Evolutionary conservation across 2,888 invertebrate species (phyloP), one percentile per base, ranked within the genome.

Genomic region (Acholoe squamosa): DNA sequence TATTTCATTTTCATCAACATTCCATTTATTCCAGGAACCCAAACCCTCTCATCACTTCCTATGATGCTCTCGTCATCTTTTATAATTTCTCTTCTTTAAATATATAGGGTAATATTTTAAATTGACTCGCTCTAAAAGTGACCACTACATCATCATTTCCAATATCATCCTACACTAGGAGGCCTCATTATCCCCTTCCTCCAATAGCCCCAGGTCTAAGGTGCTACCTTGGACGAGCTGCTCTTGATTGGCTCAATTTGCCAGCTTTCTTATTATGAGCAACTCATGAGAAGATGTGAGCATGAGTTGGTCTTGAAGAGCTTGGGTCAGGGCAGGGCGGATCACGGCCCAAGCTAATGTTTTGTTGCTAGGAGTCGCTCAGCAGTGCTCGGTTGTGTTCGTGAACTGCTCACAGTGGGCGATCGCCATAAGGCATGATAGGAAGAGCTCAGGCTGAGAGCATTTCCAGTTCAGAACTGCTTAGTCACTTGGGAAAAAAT

Each of bases 291-390:
- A 14, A 71, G 31, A 28, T 28, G 31, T 71, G 71, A 16, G 71
- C 28, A n/a, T 71, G 61, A 61, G 61, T 61, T n/a, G 43, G 61
- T 61, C 61, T 3, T 61, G 71, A 71, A 71, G 71, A 71, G 71
- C 71, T 28, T 14, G 71, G 71, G 71, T 71, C 71, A 71, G 71
- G 25, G 71, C 28, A 14, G 28, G 71, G 25, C 12, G 14, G n/a
- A 71, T n/a, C 28, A 71, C 28, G 71, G 25, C 22, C 61, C 61
- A 1, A 61, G 61, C 61, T 61, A 61, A 61, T 61, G 61, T 5
- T n/a, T n/a, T 61, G 61, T 22, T 61, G 61, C 43, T 43, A 3
- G 43, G 43, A 43, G 61, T 22, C 14, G n/a, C 61, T 61, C 61
- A 22, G 61, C 61, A n/a, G 19, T 43, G 43, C 10, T 43, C 43